Conservation (phyloP, 2,797 vertebrate genomes). For the Crenichthys baileyi region DNA sequence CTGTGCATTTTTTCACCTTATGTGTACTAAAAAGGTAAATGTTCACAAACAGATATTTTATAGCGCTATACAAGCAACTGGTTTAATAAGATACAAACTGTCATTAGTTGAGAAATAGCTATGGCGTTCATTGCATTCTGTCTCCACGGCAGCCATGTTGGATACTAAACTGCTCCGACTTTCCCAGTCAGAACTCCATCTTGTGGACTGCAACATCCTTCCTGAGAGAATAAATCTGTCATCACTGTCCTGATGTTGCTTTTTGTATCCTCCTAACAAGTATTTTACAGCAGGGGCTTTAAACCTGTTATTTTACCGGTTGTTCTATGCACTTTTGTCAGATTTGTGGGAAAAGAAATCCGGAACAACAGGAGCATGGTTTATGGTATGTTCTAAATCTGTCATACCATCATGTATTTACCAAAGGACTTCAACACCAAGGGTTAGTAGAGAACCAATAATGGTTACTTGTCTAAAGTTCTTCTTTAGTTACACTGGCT, state of each 20-base stretch:
- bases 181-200: neutral
- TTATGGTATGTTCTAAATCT: neutral
- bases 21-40: neutral
- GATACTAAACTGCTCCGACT: neutral
- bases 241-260: slow-evolving; percentile 35
- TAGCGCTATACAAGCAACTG: neutral
- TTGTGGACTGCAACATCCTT: slow-evolving; percentile 24
- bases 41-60: neutral
- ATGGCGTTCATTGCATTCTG: no score
- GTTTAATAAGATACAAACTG: neutral
- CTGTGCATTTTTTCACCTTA: neutral
- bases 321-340: slow-evolving; percentile 4
- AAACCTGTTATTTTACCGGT: slow-evolving; percentile 1
- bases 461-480: neutral
- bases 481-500: neutral
- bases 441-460: neutral
- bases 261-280: slow-evolving; percentile 26
- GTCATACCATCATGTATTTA: neutral
- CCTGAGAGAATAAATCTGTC: slow-evolving; percentile 61
- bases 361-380: neutral
- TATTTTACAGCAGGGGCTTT: slow-evolving; percentile 34
- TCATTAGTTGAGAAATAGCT: neutral
- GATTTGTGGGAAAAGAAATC: neutral
- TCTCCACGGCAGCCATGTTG: neutral
- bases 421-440: neutral